These are phyloP conservation scores for Eidolon helvum DNA, from an alignment of 2,113 vertebrate species.

Conservation along the genomic window DNA sequence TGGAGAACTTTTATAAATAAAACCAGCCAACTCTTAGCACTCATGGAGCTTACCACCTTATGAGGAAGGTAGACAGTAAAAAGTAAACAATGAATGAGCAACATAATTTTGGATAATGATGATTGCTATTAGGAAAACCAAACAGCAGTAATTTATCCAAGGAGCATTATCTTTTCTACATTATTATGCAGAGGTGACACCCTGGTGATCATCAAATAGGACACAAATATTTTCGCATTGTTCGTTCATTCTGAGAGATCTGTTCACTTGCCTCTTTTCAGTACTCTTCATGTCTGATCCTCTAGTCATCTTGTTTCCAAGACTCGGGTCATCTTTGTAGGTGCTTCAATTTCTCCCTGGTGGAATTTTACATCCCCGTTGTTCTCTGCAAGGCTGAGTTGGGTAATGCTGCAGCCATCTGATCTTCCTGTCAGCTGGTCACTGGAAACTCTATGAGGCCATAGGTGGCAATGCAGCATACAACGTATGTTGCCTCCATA, in stretches of 20 bases:
- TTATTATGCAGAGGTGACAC: not conserved
- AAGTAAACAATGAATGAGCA: not conserved
- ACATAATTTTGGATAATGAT: not conserved
- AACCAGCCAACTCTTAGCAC: not conserved
- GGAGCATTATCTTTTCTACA: not conserved
- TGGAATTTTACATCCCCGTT: accelerated
- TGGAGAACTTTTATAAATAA: not conserved
- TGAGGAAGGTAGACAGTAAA: not conserved
- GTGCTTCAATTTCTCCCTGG: not conserved
- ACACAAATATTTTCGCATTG: not conserved
- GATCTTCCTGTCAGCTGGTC: not conserved
- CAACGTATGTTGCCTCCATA: not conserved
- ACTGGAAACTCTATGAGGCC: not conserved
- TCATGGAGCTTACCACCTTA: not conserved
- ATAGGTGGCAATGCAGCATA: not conserved
- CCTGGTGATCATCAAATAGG: not conserved
- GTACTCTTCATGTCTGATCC: not conserved
- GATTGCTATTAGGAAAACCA: not conserved
- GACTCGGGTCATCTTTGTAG: not conserved
- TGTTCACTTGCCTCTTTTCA: not conserved
- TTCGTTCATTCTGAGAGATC: not conserved
- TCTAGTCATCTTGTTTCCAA: not conserved
- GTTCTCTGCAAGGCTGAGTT: not conserved
- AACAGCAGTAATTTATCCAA: not conserved
- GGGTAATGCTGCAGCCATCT: not conserved